Base-by-base conservation (phyloP, 2,113 vertebrate species). In the Dicaeum eximium region DNA sequence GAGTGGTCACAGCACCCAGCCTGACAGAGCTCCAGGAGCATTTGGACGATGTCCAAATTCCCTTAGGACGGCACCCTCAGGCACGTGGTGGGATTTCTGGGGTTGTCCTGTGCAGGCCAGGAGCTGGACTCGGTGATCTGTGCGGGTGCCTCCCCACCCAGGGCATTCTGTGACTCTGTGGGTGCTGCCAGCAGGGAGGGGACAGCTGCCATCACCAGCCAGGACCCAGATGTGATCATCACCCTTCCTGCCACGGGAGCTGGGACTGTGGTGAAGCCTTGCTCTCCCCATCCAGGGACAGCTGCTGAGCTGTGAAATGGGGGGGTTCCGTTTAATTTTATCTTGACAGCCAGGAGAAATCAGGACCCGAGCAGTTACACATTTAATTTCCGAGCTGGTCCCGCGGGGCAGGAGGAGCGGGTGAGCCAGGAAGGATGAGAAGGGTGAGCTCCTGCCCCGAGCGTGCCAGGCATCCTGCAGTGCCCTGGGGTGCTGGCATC, bases 401-500 rank as follows among this genome's bases (percentile, higher is more conserved):
- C 80, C 20, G 0, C 27, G 12, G 90, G 84, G 75, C 45, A 21
- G 58, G 20, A 74, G 84, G 37, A 85, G 25, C 1, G 2, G 56
- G 44, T 51, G 81, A 87, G 57, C 44, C 56, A 31, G 60, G 48
- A 44, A 84, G 73, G 57, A 31, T 7, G 65, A 16, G 48, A 44
- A 84, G 73, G 57, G n/a, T 7, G 65, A 16, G 31, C 51, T 47
- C 38, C 75, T 9, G 73, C 35, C 56, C 31, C 28, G 11, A 73
- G 51, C 15, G 4, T 18, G 33, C 60, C 31, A 6, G 11, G 62
- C 86, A 69, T 53, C 45, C 13, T 4, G 3, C 5, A 1, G 85
- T 71, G 78, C 94, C 95, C 15, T 5, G 58, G 44, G 92, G 75
- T 91, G 82, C 27, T 90, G 93, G 86, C 93, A 96, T 92, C 96